Conservation (phyloP, 1,140 invertebrate genomes). For the Drosophila pandora region DNA sequence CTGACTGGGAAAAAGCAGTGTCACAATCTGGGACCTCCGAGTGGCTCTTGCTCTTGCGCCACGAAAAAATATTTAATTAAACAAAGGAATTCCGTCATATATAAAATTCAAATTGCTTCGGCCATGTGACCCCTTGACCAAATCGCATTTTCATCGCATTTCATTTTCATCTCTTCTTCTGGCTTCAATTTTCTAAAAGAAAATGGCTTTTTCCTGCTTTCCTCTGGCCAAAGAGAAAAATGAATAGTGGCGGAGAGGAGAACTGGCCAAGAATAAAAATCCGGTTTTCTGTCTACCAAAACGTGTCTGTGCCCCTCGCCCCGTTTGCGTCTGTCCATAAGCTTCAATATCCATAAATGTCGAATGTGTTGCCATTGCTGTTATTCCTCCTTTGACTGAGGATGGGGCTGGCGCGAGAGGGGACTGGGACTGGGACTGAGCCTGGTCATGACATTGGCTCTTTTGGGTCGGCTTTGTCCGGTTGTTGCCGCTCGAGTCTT, state of each 20-base stretch:
- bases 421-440: slow-evolving; percentile 21
- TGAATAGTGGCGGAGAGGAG: slow-evolving; percentile 18
- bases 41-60: slow-evolving; percentile 25
- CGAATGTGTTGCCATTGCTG: slow-evolving; percentile 65
- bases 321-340: slow-evolving; percentile 58
- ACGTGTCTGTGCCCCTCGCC: slow-evolving; percentile 19
- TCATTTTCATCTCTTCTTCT: not conserved
- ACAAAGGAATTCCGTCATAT: slow-evolving; percentile 57
- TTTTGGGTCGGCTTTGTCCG: slow-evolving; percentile 45
- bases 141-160: slow-evolving; percentile 8
- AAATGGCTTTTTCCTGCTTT: slow-evolving; percentile 25
- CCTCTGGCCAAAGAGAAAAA: slow-evolving; percentile 10
- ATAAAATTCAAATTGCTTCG: slow-evolving; percentile 60
- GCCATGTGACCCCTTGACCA: slow-evolving; percentile 67
- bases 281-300: slow-evolving; percentile 63
- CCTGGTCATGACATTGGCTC: slow-evolving; percentile 72
- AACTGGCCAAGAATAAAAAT: slow-evolving; percentile 51
- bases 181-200: slow-evolving; percentile 61
- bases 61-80: slow-evolving; percentile 70
- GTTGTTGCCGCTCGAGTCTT: slow-evolving; percentile 39
- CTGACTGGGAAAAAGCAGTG: slow-evolving; percentile 10
- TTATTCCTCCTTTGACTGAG: slow-evolving; percentile 37
- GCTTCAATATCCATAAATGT: slow-evolving; percentile 83
- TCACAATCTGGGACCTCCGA: slow-evolving; percentile 7
- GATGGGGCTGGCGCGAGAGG: not conserved